Percentiles rank a stretch among this genome's conserved stretches.
These are phyloP conservation scores for Drosophila peninsularis DNA, from an alignment of 2,888 invertebrate genomes.

Conservation along the genomic window DNA sequence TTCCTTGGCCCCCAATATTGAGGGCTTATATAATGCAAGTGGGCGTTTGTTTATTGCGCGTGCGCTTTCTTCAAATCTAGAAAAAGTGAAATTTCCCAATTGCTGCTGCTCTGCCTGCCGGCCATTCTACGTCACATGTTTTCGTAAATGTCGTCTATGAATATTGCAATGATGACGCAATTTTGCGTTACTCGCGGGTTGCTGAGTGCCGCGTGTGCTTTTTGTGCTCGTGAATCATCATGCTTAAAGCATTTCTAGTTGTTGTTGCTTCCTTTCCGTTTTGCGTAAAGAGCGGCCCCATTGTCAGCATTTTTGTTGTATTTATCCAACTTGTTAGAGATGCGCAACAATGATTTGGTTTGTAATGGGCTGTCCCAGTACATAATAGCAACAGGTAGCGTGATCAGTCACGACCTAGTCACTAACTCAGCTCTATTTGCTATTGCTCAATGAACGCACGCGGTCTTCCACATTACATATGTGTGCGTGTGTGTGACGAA, in stretches of 20 bases:
- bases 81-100: constrained; percentile 70
- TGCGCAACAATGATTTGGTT: constrained; percentile 8
- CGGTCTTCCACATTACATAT: constrained; percentile 25
- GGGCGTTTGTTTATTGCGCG: constrained; percentile 68
- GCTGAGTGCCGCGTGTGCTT: constrained; percentile 71
- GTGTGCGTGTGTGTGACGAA: constrained; percentile 14
- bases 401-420: constrained; percentile 29
- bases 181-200: constrained; percentile 25
- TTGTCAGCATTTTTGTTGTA: constrained; percentile 29
- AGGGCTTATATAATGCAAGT: constrained; percentile 70
- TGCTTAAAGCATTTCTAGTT: constrained; percentile 20
- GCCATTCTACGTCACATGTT: constrained; percentile 53
- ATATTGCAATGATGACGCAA: constrained; percentile 70
- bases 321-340: constrained; percentile 14
- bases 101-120: constrained; percentile 26
- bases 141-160: constrained; percentile 22
- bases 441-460: constrained; percentile 59
- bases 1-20: constrained; percentile 36
- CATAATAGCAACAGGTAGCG: constrained; percentile 42
- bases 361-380: constrained; percentile 6
- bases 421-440: constrained; percentile 31
- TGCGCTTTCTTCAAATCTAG: constrained; percentile 53
- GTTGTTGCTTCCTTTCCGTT: constrained; percentile 26
- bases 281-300: constrained; percentile 31
- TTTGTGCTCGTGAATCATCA: constrained; percentile 63